Percentiles rank a stretch among this genome's conserved stretches.
phyloP scores from a whole-genome alignment of 2,113 vertebrate genomes.

The Hystrix brachyura region DNA sequence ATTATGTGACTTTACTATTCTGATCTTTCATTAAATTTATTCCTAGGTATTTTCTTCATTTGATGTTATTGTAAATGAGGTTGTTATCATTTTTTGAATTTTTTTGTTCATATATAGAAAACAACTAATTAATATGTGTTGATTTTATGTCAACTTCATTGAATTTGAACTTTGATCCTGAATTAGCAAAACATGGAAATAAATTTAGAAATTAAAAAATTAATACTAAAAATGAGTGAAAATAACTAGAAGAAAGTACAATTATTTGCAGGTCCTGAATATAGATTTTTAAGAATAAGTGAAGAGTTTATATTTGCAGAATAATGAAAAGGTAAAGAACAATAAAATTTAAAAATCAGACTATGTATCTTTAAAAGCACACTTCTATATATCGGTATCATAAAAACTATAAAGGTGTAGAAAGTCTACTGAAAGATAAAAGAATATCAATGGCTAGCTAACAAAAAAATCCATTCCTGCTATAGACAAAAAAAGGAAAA shows the following conservation, averaged over 20 bases:
- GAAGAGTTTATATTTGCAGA: background rate
- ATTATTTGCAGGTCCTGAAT: background rate
- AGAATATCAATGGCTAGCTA: background rate
- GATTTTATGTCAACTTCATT: background rate
- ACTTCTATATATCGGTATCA: background rate
- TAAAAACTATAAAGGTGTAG: constrained; percentile 15
- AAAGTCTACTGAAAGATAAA: constrained; percentile 23
- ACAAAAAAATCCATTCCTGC: background rate
- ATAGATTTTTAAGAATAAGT: background rate
- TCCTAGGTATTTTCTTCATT: background rate
- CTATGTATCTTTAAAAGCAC: background rate
- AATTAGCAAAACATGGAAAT: background rate
- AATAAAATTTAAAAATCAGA: background rate
- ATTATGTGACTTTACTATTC: background rate
- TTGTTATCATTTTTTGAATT: background rate
- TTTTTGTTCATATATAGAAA: background rate
- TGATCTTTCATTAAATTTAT: background rate
- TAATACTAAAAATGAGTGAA: background rate
- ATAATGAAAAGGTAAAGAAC: background rate
- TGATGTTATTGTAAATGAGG: background rate
- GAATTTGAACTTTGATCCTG: background rate
- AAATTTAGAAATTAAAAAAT: background rate
- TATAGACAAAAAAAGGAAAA: constrained; percentile 1
- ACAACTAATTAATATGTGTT: background rate
- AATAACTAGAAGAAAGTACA: constrained; percentile 8